Evolutionary conservation across 2,797 vertebrate species (phyloP), one percentile per base, ranked within the genome.

Genomic region (Esox masquinongy): DNA sequence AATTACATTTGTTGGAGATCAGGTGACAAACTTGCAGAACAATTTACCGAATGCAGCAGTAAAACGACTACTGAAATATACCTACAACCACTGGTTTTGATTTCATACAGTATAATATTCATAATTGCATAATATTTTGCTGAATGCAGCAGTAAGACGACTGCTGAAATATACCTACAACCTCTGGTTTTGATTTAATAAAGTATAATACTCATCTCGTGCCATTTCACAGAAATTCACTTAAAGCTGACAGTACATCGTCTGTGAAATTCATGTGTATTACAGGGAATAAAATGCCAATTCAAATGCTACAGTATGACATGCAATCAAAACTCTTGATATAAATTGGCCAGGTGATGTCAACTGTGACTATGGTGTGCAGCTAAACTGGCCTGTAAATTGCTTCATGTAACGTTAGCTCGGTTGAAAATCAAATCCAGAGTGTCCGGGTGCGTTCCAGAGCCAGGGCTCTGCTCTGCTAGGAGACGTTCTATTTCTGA

Each of bases 391-490:
- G 31, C 66, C 1, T 31, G 34, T 4, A 68, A 9, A 39, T 68
- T 68, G 19, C 66, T 36, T 68, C 66, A 68, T 39, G 36, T 68
- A 68, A 68, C 16, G 34, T 68, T 8, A 39, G 66, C 34, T 31
- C 7, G n/a, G 53, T n/a, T 31, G 34, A 16, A 11, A 31, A 17
- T 68, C 66, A 36, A 6, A 39, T 68, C 19, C 29, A 68, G 39
- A 19, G 31, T 39, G 6, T 68, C 15, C n/a, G 17, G 31, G 5
- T 39, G 34, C 66, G 19, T 17, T 12, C 17, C 64, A 66, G 26
- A 66, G n/a, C 19, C 53, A n/a, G 53, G 8, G 8, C 1, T 19
- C 53, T 56, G 16, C 51, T 53, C 51, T 5, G 17, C 5, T 17
- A n/a, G 9, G 43, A 11, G 9, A 14, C 3, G 12, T 53, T 19